Evolutionary conservation across 2,113 vertebrate species (phyloP), one percentile per base, ranked within the genome.

Genomic region (Barnardius zonarius): DNA sequence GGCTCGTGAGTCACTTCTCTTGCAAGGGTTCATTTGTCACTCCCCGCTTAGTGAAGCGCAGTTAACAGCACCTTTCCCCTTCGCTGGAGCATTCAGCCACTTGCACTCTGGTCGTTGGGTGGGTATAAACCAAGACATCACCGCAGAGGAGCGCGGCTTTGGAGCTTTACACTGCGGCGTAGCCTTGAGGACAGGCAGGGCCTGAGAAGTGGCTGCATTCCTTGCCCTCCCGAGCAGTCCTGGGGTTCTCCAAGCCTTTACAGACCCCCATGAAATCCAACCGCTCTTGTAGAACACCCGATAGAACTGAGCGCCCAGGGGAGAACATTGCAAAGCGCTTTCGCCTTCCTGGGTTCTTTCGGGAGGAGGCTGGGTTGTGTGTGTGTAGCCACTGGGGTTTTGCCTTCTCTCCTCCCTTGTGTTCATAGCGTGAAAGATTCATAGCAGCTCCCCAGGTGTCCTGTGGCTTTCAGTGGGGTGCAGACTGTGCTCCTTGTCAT

Each of bases 71-170:
- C 30, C 7, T 33, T 70, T 5, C 37, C 25, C 27, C 15, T 14
- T 24, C 75, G 63, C 23, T 6, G 63, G 51, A 57, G 49, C 49
- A 6, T 18, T 51, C 49, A 25, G 57, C 30, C 57, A 3, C 44
- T 41, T 11, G 44, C 11, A 33, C 9, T 48, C 62, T 15, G 31
- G 46, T 28, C 4, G 0, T 46, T 17, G 3, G 0, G 2, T 8
- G 37, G 18, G 7, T 24, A 12, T 10, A 35, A 76, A 20, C 17
- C 69, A 28, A 49, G 43, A 35, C 28, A 7, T 13, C 0, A 7
- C 68, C 41, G 35, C 80, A n/a, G 52, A 37, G 62, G 67, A 74
- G 48, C 1, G 1, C 59, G 35, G 30, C 24, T 35, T 24, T 51
- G 30, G 35, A n/a, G 37, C 13, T 63, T 33, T 11, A 39, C 1